Evolutionary conservation across 2,113 vertebrate genomes (phyloP).

Genomic region (Noctilio leporinus): DNA sequence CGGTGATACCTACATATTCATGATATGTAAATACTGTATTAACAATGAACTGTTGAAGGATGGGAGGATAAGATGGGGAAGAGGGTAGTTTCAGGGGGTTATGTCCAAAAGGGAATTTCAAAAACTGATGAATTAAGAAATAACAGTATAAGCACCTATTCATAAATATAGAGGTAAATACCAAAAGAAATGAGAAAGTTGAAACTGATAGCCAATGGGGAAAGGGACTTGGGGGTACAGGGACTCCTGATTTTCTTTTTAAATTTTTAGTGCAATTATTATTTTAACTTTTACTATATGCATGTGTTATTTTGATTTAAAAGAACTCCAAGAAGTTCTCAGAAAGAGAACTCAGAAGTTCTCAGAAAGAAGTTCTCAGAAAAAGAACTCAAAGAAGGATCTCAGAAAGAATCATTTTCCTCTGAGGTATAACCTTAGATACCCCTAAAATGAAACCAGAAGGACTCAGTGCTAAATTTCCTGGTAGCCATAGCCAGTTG

Average conservation of each 20-base stretch:
- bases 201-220: background rate
- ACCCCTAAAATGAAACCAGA: background rate
- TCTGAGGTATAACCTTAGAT: background rate
- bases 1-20: background rate
- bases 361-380: background rate
- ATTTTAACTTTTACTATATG: background rate
- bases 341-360: background rate
- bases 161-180: background rate
- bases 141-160: background rate
- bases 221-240: background rate
- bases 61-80: background rate
- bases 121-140: background rate
- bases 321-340: background rate
- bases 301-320: background rate
- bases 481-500: too few species aligned
- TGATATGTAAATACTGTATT: background rate
- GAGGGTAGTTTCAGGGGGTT: background rate
- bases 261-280: background rate
- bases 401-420: background rate
- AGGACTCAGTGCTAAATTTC: background rate
- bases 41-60: background rate
- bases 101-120: background rate
- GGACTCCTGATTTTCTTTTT: background rate
- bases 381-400: background rate
- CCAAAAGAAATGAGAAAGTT: background rate